Percentiles rank a stretch among this genome's conserved stretches.
Conservation (phyloP, 2,797 vertebrate genomes). For the Neopelma chrysocephalum region DNA sequence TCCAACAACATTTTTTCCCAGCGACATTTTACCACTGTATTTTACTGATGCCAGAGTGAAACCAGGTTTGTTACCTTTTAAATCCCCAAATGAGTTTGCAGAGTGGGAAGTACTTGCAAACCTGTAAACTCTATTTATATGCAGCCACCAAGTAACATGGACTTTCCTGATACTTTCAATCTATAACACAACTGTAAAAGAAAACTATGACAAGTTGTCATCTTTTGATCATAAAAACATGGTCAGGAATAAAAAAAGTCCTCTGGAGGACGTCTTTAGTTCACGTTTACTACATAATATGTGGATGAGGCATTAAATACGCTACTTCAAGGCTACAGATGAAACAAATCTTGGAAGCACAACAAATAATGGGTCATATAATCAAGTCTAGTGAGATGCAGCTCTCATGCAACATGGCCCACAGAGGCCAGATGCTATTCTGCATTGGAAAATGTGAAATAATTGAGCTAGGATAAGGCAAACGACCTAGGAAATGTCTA, state of each 20-base stretch:
- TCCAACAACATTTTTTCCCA: background rate
- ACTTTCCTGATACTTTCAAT: background rate
- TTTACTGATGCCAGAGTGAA: background rate
- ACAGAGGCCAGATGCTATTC: background rate
- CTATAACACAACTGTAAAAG: background rate
- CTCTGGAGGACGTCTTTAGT: constrained; percentile 10
- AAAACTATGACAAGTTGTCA: background rate
- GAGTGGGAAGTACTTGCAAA: background rate
- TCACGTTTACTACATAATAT: constrained; percentile 41
- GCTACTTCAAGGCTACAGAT: background rate
- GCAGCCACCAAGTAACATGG: background rate
- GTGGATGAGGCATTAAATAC: constrained; percentile 32
- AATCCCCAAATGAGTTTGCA: background rate
- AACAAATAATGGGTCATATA: constrained; percentile 44
- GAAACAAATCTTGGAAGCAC: constrained; percentile 16
- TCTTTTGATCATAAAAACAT: constrained; percentile 27
- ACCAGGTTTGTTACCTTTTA: background rate
- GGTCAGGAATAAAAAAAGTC: background rate
- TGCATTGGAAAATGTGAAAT: background rate
- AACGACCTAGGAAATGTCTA: background rate
- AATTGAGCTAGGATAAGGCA: background rate
- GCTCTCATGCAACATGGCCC: background rate
- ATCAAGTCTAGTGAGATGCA: constrained; percentile 1
- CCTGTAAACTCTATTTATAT: constrained; percentile 8
- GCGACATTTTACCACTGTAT: background rate